phyloP scores from a whole-genome alignment of 2,888 invertebrate species.

The Agonopterix alstromeriana region DNA sequence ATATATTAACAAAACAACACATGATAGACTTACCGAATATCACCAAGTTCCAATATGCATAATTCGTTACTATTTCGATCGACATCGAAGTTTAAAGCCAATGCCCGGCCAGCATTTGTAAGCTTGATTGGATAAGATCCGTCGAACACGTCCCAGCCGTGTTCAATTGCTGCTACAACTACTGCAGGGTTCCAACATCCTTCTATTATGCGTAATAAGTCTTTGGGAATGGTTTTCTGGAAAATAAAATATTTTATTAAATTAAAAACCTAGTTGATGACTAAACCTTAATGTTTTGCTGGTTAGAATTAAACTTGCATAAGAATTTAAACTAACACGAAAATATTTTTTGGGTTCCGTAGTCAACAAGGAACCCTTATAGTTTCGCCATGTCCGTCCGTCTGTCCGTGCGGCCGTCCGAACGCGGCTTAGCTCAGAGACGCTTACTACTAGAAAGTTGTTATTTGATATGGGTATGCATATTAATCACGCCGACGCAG shows the following conservation, averaged over 20 bases:
- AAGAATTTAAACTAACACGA: too few relatives aligned
- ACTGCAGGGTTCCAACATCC: constrained; percentile 88
- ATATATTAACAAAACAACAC: neutral
- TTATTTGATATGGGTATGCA: too few relatives aligned
- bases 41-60: constrained; percentile 77
- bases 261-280: too few relatives aligned
- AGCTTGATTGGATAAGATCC: constrained; percentile 86
- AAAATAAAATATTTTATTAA: constrained; percentile 9
- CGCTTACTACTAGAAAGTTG: too few relatives aligned
- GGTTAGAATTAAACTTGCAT: too few relatives aligned
- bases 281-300: too few relatives aligned
- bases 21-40: constrained; percentile 58
- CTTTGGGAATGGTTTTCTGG: constrained; percentile 79
- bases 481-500: too few relatives aligned
- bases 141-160: constrained; percentile 93
- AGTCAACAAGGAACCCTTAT: too few relatives aligned
- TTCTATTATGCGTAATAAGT: constrained; percentile 83
- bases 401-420: too few relatives aligned
- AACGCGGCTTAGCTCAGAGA: too few relatives aligned
- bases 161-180: constrained; percentile 82
- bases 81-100: constrained; percentile 77
- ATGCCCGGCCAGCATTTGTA: constrained; percentile 82
- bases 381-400: too few relatives aligned
- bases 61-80: constrained; percentile 31
- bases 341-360: too few relatives aligned